Percentiles rank a stretch among this genome's conserved stretches.
These are phyloP conservation scores for Hermaeophaga mercurialis DNA, from an alignment of 2,888 invertebrate genomes.

Conservation along the genomic window DNA sequence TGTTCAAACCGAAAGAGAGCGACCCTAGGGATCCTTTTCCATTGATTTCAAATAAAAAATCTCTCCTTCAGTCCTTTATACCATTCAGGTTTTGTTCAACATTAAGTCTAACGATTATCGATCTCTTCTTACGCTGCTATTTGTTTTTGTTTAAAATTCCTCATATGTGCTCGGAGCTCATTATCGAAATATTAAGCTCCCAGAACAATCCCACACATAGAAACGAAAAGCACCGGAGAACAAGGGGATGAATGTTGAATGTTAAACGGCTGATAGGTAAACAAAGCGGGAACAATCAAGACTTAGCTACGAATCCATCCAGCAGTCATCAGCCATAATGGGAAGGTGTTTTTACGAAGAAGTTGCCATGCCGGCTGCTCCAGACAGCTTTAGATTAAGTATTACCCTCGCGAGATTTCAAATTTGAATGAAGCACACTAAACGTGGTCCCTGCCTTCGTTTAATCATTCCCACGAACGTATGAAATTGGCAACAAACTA, in stretches of 20 bases:
- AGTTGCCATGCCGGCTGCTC: slow-evolving; percentile 45
- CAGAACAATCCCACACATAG: slow-evolving; percentile 16
- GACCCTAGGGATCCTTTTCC: no score
- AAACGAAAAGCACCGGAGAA: slow-evolving; percentile 29
- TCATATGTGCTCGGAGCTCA: slow-evolving; percentile 5
- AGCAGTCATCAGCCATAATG: slow-evolving; percentile 53
- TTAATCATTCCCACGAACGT: slow-evolving; percentile 1
- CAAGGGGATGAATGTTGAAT: slow-evolving; percentile 34
- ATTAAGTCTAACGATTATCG: no score
- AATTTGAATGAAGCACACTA: slow-evolving; percentile 21
- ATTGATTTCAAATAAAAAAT: no score
- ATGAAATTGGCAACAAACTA: slow-evolving; percentile 6
- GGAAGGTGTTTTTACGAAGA: slow-evolving; percentile 53
- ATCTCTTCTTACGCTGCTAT: no score
- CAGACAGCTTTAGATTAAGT: slow-evolving; percentile 56
- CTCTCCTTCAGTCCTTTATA: no score
- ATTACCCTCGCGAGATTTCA: slow-evolving; percentile 38
- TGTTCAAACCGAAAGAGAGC: no score
- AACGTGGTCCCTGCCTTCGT: slow-evolving; percentile 1
- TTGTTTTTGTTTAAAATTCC: no score
- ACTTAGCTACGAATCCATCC: slow-evolving; percentile 53
- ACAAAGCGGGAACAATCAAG: slow-evolving; percentile 55
- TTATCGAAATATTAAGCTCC: slow-evolving; percentile 16
- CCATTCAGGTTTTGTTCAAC: no score
- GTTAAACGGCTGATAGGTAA: slow-evolving; percentile 50